Conservation (phyloP, 2,797 vertebrate species). For the Lepidocolaptes lacrymiger region DNA sequence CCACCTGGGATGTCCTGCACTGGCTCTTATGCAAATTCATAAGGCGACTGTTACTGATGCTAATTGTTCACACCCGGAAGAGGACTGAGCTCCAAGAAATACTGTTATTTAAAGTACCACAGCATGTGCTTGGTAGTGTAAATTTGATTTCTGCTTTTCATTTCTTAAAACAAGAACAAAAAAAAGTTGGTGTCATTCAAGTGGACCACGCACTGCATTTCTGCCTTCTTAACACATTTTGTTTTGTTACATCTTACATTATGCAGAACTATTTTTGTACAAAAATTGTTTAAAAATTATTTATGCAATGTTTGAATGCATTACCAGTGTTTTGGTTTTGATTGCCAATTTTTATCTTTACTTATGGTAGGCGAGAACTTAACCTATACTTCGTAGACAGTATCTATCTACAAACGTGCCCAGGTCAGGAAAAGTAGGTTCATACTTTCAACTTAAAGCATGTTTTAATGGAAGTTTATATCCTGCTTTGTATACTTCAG, state of each 20-base stretch:
- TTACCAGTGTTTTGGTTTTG: slow-evolving; percentile 83
- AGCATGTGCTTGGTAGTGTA: slow-evolving; percentile 76
- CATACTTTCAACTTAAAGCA: slow-evolving; percentile 77
- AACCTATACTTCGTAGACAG: slow-evolving; percentile 74
- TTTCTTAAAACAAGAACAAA: slow-evolving; percentile 56
- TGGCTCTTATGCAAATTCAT: slow-evolving; percentile 71
- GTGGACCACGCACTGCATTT: slow-evolving; percentile 78
- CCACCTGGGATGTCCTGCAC: slow-evolving; percentile 60
- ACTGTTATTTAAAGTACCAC: slow-evolving; percentile 68
- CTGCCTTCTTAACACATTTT: slow-evolving; percentile 82
- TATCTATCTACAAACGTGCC: slow-evolving; percentile 79
- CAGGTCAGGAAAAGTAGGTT: slow-evolving; percentile 73
- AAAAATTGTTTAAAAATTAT: slow-evolving; percentile 88
- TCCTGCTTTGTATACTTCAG: slow-evolving; percentile 74
- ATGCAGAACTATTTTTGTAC: slow-evolving; percentile 99
- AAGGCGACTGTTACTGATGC: slow-evolving; percentile 70
- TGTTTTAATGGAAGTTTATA: slow-evolving; percentile 77
- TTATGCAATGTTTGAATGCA: slow-evolving; percentile 88
- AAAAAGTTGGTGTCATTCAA: slow-evolving; percentile 66
- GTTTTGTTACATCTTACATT: slow-evolving; percentile 90
- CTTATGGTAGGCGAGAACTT: slow-evolving; percentile 78
- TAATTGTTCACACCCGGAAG: slow-evolving; percentile 61
- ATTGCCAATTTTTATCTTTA: slow-evolving; percentile 86
- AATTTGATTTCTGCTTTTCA: slow-evolving; percentile 77
- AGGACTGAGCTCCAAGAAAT: slow-evolving; percentile 64